Evolutionary conservation across 2,888 invertebrate genomes (phyloP).

Genomic region (Saturnia japonica): DNA sequence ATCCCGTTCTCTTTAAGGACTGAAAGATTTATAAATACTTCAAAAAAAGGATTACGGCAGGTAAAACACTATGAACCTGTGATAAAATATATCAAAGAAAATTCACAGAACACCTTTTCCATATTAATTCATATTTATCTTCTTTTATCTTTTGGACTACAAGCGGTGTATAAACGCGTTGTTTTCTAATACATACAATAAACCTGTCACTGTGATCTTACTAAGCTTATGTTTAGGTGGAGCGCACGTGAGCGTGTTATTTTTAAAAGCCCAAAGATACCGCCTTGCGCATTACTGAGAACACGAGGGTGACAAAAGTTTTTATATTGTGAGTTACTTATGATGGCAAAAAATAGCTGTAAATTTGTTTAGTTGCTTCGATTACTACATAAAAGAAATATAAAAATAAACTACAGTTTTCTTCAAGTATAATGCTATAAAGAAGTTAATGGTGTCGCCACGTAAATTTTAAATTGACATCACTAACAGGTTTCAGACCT

Average conservation of each 20-base stretch:
- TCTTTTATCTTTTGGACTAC: neutral
- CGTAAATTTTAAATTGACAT: neutral
- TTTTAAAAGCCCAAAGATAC: slow-evolving; percentile 26
- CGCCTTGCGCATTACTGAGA: slow-evolving; percentile 12
- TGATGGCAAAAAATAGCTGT: neutral
- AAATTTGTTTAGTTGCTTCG: neutral
- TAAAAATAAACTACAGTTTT: neutral
- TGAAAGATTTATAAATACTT: neutral
- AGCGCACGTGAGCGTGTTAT: slow-evolving; percentile 29
- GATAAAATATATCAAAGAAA: neutral
- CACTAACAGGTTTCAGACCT: neutral
- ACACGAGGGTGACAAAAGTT: neutral
- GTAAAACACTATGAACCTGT: neutral
- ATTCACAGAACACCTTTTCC: slow-evolving; percentile 7
- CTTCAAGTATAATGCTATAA: no score
- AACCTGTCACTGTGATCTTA: slow-evolving; percentile 33
- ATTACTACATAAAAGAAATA: neutral
- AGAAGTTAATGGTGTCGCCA: neutral
- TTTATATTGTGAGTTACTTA: neutral
- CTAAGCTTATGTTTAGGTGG: slow-evolving; percentile 20
- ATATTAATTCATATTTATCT: neutral
- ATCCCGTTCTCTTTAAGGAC: neutral
- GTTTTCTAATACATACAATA: slow-evolving; percentile 22
- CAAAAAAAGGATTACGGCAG: neutral
- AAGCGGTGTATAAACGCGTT: neutral